Conservation (phyloP, 2,888 invertebrate genomes). For the Chymomyza fuscimana region DNA sequence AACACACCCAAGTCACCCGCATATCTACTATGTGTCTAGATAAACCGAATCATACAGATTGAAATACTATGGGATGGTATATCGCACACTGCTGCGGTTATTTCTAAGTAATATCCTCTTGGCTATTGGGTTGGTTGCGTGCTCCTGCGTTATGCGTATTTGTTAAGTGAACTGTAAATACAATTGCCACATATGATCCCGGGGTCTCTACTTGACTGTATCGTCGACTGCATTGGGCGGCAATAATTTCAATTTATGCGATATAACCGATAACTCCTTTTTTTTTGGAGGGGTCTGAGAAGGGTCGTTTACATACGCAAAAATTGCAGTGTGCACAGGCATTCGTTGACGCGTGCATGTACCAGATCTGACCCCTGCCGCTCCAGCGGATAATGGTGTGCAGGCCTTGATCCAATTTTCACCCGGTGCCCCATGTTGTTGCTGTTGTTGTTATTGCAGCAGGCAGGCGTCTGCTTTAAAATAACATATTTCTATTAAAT, state of each 20-base stretch:
- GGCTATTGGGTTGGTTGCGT: conserved; percentile 29
- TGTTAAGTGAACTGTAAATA: conserved; percentile 69
- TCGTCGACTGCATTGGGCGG: conserved; percentile 24
- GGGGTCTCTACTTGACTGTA: conserved; percentile 32
- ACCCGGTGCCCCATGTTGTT: conserved; percentile 23
- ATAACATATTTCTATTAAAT: conserved; percentile 73
- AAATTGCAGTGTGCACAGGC: conserved; percentile 36
- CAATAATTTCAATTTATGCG: conserved; percentile 60
- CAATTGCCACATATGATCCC: conserved; percentile 55
- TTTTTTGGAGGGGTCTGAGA: conserved; percentile 28
- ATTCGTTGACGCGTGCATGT: conserved; percentile 46
- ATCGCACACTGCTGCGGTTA: conserved; percentile 10
- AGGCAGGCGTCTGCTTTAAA: conserved; percentile 63
- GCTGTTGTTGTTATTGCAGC: conserved; percentile 29
- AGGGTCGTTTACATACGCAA: conserved; percentile 33
- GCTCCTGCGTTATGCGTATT: conserved; percentile 58
- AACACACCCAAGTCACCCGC: conserved; percentile 37
- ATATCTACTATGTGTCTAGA: conserved; percentile 11
- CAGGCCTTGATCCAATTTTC: conserved; percentile 67
- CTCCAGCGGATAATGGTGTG: conserved; percentile 14
- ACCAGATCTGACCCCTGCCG: conserved; percentile 3
- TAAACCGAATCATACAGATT: background rate
- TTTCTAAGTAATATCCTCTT: background rate
- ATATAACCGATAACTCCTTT: conserved; percentile 62
- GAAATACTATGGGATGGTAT: conserved; percentile 30